Evolutionary conservation across 1,140 invertebrate species (phyloP).

Genomic region (Eumeta japonica): DNA sequence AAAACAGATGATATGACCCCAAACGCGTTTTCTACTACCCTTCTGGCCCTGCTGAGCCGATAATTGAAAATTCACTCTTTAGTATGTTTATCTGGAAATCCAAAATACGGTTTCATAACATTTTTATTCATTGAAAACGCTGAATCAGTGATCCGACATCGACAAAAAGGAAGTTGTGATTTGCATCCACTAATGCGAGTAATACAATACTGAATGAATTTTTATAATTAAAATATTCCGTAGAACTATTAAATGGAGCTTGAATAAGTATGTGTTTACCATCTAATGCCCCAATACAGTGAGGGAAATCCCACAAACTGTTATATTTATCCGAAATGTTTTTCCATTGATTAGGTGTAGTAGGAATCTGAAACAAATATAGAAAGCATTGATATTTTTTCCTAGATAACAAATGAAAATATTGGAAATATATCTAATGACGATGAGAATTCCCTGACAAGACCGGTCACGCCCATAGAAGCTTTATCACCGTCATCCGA

Average conservation of each 20-base stretch:
- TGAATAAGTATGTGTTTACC: constrained; percentile 3
- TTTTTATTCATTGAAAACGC: constrained; percentile 15
- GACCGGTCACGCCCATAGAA: background rate
- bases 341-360: too few relatives aligned
- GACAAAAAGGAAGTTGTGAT: constrained; percentile 13
- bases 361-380: too few relatives aligned
- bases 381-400: too few relatives aligned
- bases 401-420: too few relatives aligned
- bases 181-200: constrained; percentile 22
- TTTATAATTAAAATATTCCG: constrained; percentile 43
- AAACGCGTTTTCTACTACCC: too few relatives aligned
- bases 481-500: background rate
- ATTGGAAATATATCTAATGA: too few relatives aligned
- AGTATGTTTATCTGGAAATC: too few relatives aligned
- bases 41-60: constrained; percentile 8
- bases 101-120: constrained; percentile 14
- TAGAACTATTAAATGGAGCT: constrained; percentile 14
- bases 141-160: constrained; percentile 34
- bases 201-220: constrained; percentile 28
- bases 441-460: too few relatives aligned
- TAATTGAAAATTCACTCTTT: constrained; percentile 13
- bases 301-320: constrained; percentile 7
- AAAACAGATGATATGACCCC: too few relatives aligned
- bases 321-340: too few relatives aligned
- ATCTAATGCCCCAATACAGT: constrained; percentile 2